Evolutionary conservation across 2,888 invertebrate species (phyloP).

Genomic region (Dioctria rufipes): DNA sequence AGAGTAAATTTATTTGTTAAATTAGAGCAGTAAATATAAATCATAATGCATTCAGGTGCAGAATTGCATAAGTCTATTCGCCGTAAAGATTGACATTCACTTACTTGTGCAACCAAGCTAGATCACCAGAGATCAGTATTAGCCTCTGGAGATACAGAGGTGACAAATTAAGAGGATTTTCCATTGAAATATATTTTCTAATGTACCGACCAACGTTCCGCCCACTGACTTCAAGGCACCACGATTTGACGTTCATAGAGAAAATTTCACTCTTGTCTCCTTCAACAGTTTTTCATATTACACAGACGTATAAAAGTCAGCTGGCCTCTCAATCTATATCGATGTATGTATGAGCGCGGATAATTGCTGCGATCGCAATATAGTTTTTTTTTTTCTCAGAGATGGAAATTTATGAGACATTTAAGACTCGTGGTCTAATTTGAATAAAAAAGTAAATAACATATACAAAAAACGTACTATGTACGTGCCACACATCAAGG

Average conservation of each 20-base stretch:
- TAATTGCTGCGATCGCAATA: slow-evolving; percentile 17
- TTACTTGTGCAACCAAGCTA: slow-evolving; percentile 20
- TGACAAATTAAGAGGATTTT: slow-evolving; percentile 59
- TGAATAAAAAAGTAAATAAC: slow-evolving; percentile 16
- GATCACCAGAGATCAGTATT: slow-evolving; percentile 21
- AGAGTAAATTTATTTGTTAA: neutral
- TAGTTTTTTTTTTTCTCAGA: slow-evolving; percentile 24
- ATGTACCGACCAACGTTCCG: slow-evolving; percentile 46
- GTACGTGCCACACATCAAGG: neutral
- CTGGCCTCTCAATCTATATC: slow-evolving; percentile 8
- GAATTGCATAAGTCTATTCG: slow-evolving; percentile 20
- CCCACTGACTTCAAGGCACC: slow-evolving; percentile 52
- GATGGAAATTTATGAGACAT: slow-evolving; percentile 58
- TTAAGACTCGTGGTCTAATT: slow-evolving; percentile 53
- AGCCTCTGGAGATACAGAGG: slow-evolving; percentile 29
- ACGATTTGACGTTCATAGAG: slow-evolving; percentile 1
- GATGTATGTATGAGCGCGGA: neutral
- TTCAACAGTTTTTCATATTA: neutral
- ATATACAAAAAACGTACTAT: neutral
- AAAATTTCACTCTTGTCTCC: slow-evolving; percentile 45
- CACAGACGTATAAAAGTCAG: neutral
- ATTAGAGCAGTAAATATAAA: neutral
- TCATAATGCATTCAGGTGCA: neutral
- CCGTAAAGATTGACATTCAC: slow-evolving; percentile 34
- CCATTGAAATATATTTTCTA: slow-evolving; percentile 54